Base-by-base conservation (phyloP, 2,113 vertebrate species). In the Hiodon alosoides region DNA sequence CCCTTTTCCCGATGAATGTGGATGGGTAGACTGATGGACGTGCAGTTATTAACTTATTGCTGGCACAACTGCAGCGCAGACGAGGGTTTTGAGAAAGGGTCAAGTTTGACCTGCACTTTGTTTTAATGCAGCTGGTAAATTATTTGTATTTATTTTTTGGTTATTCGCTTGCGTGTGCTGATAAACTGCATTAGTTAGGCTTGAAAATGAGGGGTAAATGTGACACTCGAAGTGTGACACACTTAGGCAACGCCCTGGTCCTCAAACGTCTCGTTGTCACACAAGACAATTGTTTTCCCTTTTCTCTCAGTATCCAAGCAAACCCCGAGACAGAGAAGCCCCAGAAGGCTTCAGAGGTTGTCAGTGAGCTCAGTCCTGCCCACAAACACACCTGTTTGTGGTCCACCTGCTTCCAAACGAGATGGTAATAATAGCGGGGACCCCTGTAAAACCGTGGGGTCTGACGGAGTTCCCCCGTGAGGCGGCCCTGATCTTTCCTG, bases 351-450 rank as follows among this genome's bases (percentile, higher is more conserved):
- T 71, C 47, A 48, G 55, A 71, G 70, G 70, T 71, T 71, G 17
- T 47, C 17, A 48, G 58, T 59, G 70, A 46, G 31, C 5, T 3
- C 14, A 4, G 57, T 17, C 70, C 57, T 59, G 17, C 48, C 70
- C 70, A 59, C 54, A 71, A 71, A 59, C 55, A 71, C 70, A 71
- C 6, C 72, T n/a, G 65, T 74, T 74, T 55, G 57, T 47, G 62
- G 66, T 66, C 52, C 11, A 4, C 11, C 11, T 11, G 62, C 17
- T 57, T 57, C 52, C 51, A 48, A 71, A 11, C 51, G 11, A 48
- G 62, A 17, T 47, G 58, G 50, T 59, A 1, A 48, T 65, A 73
- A 65, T 62, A 73, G 72, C 61, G 11, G 9, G 17, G 17, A 13
- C 46, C 14, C 59, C 71, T 59, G 62, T 72, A 62, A 72, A 60